phyloP scores from a whole-genome alignment of 1,140 invertebrate species.

The Sycophila sp. region DNA sequence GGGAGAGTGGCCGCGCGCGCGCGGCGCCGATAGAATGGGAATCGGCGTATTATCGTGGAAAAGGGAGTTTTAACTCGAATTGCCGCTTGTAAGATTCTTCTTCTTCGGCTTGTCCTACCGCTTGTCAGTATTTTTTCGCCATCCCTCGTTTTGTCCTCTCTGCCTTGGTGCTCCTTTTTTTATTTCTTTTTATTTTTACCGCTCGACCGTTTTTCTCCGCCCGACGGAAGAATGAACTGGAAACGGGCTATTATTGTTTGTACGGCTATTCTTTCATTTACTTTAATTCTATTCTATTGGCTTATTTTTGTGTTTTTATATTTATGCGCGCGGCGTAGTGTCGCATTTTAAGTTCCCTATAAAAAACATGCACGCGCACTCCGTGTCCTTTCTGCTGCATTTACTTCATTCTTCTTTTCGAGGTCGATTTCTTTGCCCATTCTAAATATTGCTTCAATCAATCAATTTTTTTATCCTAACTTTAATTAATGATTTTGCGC shows the following conservation, averaged over 20 bases:
- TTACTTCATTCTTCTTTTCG: too few relatives aligned
- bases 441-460: too few relatives aligned
- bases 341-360: not conserved
- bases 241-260: conserved; percentile 14
- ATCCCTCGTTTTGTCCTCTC: not conserved
- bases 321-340: not conserved
- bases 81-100: conserved; percentile 33
- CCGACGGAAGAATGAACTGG: not conserved
- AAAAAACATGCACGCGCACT: not conserved
- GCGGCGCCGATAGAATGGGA: conserved; percentile 25
- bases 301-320: not conserved
- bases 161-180: not conserved
- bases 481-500: too few relatives aligned
- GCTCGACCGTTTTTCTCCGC: not conserved
- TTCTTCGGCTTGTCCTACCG: conserved; percentile 34
- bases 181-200: conserved; percentile 20
- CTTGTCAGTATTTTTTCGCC: not conserved
- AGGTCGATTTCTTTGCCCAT: too few relatives aligned
- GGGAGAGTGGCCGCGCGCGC: not conserved
- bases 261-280: not conserved
- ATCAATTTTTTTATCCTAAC: too few relatives aligned
- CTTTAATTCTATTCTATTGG: not conserved
- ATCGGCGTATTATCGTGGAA: conserved; percentile 34
- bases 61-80: conserved; percentile 26
- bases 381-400: not conserved